Evolutionary conservation across 2,113 vertebrate species (phyloP).

Genomic region (Poeciliopsis turrubarensis): DNA sequence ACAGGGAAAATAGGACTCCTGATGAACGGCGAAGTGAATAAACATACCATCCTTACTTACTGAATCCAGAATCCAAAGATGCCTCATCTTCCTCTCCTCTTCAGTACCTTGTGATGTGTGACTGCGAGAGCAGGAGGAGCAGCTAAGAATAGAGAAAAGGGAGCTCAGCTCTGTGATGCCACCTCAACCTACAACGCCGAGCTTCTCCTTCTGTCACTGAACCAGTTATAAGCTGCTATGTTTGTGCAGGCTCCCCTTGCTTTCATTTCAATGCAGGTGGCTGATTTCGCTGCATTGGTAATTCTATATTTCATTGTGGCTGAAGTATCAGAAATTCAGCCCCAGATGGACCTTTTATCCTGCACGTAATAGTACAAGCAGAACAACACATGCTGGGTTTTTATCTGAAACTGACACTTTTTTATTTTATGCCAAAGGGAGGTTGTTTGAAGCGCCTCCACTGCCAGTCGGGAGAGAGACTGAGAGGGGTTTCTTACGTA

Average conservation of each 20-base stretch:
- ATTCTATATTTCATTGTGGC: constrained; percentile 10
- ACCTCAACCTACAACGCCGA: constrained; percentile 55
- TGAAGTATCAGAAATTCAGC: background rate
- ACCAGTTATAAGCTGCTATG: constrained; percentile 24
- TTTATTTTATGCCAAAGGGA: constrained; percentile 37
- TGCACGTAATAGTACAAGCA: constrained; percentile 32
- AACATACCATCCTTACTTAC: constrained; percentile 2
- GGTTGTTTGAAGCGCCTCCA: constrained; percentile 38
- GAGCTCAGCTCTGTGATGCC: constrained; percentile 52
- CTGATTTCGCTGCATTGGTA: background rate
- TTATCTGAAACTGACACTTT: constrained; percentile 46
- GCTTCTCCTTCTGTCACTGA: constrained; percentile 38
- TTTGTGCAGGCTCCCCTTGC: constrained; percentile 13
- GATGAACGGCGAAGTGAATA: constrained; percentile 1
- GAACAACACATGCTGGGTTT: constrained; percentile 24
- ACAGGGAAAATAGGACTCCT: background rate
- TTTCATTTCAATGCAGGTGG: constrained; percentile 10
- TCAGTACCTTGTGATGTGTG: constrained; percentile 64
- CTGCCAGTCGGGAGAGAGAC: constrained; percentile 26
- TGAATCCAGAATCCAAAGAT: constrained; percentile 22
- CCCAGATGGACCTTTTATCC: constrained; percentile 16
- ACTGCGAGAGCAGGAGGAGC: constrained; percentile 60
- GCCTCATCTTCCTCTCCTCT: constrained; percentile 41
- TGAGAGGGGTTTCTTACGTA: background rate
- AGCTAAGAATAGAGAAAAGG: constrained; percentile 71